Evolutionary conservation across 2,113 vertebrate species (phyloP).

Genomic region (Archilochus colubris): DNA sequence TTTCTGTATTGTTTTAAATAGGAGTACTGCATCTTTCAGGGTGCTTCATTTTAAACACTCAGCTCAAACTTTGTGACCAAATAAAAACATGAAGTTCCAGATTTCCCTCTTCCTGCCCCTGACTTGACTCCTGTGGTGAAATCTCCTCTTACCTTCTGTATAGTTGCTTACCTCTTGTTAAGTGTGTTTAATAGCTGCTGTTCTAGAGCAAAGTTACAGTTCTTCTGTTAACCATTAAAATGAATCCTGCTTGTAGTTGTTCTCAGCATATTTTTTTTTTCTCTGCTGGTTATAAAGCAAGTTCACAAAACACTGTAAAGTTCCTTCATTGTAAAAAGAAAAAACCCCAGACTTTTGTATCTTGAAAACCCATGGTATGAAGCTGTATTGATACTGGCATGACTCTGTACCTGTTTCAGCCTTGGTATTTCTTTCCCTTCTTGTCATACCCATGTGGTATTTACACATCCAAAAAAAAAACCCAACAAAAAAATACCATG

Average conservation of each 20-base stretch:
- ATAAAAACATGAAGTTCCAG: conserved; percentile 41
- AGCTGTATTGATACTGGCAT: conserved; percentile 57
- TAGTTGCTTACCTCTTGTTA: conserved; percentile 51
- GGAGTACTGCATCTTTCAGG: conserved; percentile 55
- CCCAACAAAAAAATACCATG: neutral
- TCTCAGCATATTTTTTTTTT: conserved; percentile 2
- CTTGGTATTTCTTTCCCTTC: conserved; percentile 58
- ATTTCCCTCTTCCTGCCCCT: neutral
- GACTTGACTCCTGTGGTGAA: conserved; percentile 49
- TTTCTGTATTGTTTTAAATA: conserved; percentile 64
- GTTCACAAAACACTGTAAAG: conserved; percentile 47
- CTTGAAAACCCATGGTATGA: conserved; percentile 44
- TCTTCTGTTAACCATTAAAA: conserved; percentile 52
- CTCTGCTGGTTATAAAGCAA: conserved; percentile 32
- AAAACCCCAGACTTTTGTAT: conserved; percentile 44
- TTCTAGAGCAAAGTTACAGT: conserved; percentile 34
- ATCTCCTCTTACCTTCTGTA: conserved; percentile 20
- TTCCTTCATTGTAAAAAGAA: conserved; percentile 49
- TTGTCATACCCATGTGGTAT: conserved; percentile 35
- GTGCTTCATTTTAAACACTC: conserved; percentile 56
- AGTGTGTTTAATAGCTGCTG: conserved; percentile 43
- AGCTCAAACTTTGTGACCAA: conserved; percentile 53
- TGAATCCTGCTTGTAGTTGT: conserved; percentile 41
- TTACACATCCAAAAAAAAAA: neutral
- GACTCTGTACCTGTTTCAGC: conserved; percentile 50